Base-by-base conservation (phyloP, 1,140 invertebrate genomes). In the Drosophila biarmipes region DNA sequence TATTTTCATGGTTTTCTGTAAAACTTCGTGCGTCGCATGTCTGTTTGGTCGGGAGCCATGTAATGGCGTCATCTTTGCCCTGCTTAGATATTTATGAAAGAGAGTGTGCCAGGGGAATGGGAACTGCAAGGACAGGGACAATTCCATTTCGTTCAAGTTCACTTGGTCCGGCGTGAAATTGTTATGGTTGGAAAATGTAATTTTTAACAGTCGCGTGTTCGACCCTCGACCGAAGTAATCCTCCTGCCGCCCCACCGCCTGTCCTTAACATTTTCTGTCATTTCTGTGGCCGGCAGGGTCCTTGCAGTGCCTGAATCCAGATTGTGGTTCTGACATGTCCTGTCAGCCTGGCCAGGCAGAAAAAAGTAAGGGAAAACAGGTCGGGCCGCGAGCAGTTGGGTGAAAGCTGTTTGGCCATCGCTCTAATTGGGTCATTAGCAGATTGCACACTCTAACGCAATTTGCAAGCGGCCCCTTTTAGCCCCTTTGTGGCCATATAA, bases 1-100 rank as follows among this genome's bases (percentile, higher is more conserved):
- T 24, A 19, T 56, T 55, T 62, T 54, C 8, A 68, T 53, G 46
- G 38, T 43, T 29, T 51, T 59, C 14, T 34, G 11, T 19, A 6
- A 63, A 35, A 24, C 35, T 63, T 34, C 55, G 29, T 66, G 56
- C 29, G 57, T 59, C 34, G 46, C 57, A 24, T 48, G 42, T 40
- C 19, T 24, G 27, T 27, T 29, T 11, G 31, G 34, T 61, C 4
- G 37, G 45, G 37, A 35, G 17, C 24, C 64, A 34, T 11, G 21
- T 45, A 63, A 76, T 80, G 42, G 53, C 78, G 79, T 81, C 78
- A 81, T 78, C 48, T 54, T 34, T 48, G 27, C n/a, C 42, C 67
- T 82, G 51, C 68, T 81, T 61, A 63, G 74, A 81, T 82, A 82
- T 82, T 84, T 84, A 84, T 74, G 55, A 78, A 74, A 69, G 53